Percentiles rank a stretch among this genome's conserved stretches.
Conservation (phyloP, 2,113 vertebrate genomes). For the Chelonoidis abingdonii region DNA sequence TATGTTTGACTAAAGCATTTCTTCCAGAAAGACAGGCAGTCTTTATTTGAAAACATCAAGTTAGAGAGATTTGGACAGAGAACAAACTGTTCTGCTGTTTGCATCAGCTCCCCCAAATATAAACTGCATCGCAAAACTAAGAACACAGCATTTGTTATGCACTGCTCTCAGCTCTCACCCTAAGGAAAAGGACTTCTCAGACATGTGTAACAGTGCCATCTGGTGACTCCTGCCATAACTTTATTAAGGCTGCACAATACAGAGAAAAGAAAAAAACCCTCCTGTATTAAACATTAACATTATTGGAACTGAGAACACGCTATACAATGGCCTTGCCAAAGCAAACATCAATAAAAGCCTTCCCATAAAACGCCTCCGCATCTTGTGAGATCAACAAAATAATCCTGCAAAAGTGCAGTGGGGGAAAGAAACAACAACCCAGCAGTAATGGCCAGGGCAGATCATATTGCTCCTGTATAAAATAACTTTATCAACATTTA, state of each 20-base stretch:
- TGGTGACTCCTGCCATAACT: background rate
- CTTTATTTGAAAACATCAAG: background rate
- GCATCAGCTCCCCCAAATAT: background rate
- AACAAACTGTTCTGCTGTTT: background rate
- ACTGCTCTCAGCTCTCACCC: background rate
- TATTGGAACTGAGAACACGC: background rate
- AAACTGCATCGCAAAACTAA: slow-evolving; percentile 9
- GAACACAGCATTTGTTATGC: background rate
- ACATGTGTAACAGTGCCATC: background rate
- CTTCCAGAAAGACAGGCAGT: slow-evolving; percentile 5
- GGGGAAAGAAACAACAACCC: background rate
- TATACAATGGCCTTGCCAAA: background rate
- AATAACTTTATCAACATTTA: background rate
- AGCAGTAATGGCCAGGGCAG: background rate
- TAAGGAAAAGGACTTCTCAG: background rate
- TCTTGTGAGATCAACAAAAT: background rate
- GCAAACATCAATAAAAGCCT: background rate
- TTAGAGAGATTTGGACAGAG: background rate
- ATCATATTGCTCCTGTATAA: accelerated
- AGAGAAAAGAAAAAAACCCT: background rate
- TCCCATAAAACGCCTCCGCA: background rate
- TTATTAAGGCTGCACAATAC: background rate
- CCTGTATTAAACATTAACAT: background rate
- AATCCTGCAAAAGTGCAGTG: background rate
- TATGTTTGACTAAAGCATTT: background rate